Evolutionary conservation across 2,113 vertebrate species (phyloP), one percentile per base, ranked within the genome.

Genomic region (Cyrtonyx montezumae): DNA sequence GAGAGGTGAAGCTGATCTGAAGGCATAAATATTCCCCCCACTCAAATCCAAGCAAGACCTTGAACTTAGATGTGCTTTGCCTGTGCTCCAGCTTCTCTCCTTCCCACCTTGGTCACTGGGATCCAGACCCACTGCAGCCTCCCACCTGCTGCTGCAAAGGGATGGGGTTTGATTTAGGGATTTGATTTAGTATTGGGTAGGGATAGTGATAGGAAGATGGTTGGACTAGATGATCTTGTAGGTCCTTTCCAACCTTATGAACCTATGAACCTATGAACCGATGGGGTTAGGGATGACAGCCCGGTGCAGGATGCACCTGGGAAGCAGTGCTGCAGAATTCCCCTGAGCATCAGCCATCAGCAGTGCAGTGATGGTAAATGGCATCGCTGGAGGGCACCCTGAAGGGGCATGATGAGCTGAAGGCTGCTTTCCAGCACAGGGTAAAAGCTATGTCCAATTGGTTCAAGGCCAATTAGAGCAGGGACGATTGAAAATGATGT

Each of bases 41-140:
- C 4, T 11, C 36, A 63, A 8, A 73, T 7, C 21, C 5, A 4
- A 34, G 22, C 3, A 9, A 4, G 20, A 5, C 4, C 5, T 11
- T 40, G 26, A 22, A 30, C 21, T 8, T 26, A 13, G 32, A 46
- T 22, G 13, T 13, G 15, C 36, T 43, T 55, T 19, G 8, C 19
- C 21, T 13, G 26, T 17, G 2, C 25, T 18, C 46, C 21, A 3
- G 18, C 30, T 17, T 32, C 20, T 25, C 10, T 25, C 37, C 30
- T 32, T 30, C 6, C 28, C 36, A 10, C 30, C 7, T 9, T 13
- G 74, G 66, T 10, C 23, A 7, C 36, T 30, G n/a, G 42, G 22
- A 23, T 21, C 21, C 36, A 21, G 34, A 25, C 14, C 34, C 4
- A 4, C 23, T 3, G 23, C 15, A 36, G n/a, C 4, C 28, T 37